These are phyloP conservation scores for Eilema sororculum DNA, from an alignment of 2,888 invertebrate genomes.

Conservation along the genomic window DNA sequence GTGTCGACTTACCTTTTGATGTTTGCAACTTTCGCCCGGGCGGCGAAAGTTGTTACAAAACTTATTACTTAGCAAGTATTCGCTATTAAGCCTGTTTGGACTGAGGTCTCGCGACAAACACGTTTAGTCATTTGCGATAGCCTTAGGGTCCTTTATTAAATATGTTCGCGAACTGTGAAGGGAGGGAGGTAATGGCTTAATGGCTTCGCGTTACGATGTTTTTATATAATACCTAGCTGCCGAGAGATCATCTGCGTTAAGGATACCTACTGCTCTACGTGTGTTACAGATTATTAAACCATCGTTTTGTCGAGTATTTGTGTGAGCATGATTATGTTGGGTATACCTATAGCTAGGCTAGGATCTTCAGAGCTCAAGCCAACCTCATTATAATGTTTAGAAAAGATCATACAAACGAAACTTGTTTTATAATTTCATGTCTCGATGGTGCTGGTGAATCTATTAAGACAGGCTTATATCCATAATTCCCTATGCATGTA, in stretches of 20 bases:
- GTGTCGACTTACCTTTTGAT: conserved; percentile 2
- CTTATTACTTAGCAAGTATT: conserved; percentile 14
- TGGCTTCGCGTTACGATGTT: background rate
- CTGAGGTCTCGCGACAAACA: conserved; percentile 16
- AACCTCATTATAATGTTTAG: no score
- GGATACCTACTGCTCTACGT: no score
- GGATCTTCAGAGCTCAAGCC: no score
- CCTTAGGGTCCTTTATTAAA: conserved; percentile 7
- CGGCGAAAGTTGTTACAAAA: conserved; percentile 11
- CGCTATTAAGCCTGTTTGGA: conserved; percentile 17
- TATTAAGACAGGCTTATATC: no score
- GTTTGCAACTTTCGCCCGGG: background rate
- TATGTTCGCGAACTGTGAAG: background rate
- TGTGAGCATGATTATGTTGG: background rate
- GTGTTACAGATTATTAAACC: background rate
- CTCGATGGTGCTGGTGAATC: no score
- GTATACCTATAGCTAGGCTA: no score
- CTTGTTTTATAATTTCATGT: no score
- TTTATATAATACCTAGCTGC: background rate
- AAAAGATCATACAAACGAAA: no score
- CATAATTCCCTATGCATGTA: no score
- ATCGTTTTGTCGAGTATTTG: background rate
- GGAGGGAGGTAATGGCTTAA: background rate
- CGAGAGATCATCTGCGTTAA: background rate
- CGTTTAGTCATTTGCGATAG: conserved; percentile 14